A percentile compares a stretch with the other conserved stretches of the same genome.
Evolutionary conservation across 2,113 vertebrate species (phyloP).

Genomic region (Fregata magnificens): DNA sequence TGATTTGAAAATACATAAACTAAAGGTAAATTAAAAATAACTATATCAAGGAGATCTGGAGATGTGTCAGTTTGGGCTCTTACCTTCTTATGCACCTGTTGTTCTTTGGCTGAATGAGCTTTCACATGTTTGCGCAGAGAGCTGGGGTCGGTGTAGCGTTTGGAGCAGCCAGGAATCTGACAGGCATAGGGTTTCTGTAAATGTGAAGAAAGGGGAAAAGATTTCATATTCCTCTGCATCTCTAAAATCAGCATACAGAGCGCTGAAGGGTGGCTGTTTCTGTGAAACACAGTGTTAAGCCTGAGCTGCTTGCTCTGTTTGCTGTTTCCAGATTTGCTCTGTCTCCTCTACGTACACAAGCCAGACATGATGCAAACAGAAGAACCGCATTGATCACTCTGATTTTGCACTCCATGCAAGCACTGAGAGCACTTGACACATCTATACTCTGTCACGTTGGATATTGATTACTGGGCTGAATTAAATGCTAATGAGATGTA

Average conservation of each 20-base stretch:
- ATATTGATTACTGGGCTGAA: background rate
- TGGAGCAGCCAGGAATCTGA: conserved; percentile 96
- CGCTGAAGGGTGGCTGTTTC: background rate
- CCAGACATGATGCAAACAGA: background rate
- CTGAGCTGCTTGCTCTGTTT: background rate
- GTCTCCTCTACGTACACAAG: background rate
- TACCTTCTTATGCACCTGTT: conserved; percentile 97
- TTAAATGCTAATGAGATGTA: background rate
- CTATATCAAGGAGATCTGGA: background rate
- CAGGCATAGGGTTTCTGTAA: conserved; percentile 95
- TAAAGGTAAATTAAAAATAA: background rate
- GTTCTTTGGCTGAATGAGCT: conserved; percentile 95
- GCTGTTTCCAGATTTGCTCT: background rate
- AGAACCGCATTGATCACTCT: background rate
- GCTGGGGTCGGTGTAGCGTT: conserved; percentile 98
- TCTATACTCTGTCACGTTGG: background rate
- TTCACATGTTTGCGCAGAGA: conserved; percentile 98
- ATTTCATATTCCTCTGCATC: background rate
- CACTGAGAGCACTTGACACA: background rate
- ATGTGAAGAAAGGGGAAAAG: background rate
- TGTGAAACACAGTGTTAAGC: background rate
- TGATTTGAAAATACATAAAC: background rate
- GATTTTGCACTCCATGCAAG: background rate
- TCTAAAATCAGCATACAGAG: background rate
- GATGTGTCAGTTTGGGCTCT: conserved; percentile 2